phyloP scores from a whole-genome alignment of 2,888 invertebrate genomes.

The Melanophora roralis region DNA sequence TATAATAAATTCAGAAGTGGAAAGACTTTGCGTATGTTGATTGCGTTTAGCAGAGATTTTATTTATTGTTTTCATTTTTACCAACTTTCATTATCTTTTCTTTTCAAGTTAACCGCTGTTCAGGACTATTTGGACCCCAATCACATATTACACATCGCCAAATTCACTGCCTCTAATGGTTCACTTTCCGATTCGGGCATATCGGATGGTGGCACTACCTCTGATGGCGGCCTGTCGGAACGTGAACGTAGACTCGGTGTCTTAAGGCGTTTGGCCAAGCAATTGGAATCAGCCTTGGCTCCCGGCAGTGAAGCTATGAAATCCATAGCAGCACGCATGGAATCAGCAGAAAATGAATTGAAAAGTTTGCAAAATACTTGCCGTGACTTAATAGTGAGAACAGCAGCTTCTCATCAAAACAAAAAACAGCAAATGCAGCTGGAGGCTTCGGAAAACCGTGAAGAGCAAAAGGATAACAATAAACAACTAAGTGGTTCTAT shows the following conservation, averaged over 20 bases:
- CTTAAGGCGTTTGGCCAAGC: conserved; percentile 82
- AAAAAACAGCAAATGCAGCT: conserved; percentile 67
- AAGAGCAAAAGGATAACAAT: conserved; percentile 25
- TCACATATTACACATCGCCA: conserved; percentile 74
- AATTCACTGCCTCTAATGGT: conserved; percentile 78
- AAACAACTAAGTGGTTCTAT: conserved; percentile 47
- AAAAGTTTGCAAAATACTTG: conserved; percentile 83
- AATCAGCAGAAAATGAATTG: conserved; percentile 83
- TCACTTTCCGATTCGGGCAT: conserved; percentile 86
- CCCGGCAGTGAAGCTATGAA: conserved; percentile 82
- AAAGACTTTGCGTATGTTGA: too few species aligned
- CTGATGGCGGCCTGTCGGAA: conserved; percentile 82
- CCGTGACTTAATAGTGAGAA: conserved; percentile 79
- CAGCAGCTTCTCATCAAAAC: conserved; percentile 75
- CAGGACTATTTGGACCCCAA: conserved; percentile 75
- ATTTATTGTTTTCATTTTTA: background rate
- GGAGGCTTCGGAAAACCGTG: conserved; percentile 50
- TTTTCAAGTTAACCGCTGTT: conserved; percentile 70
- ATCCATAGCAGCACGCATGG: conserved; percentile 82
- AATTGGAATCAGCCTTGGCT: conserved; percentile 81
- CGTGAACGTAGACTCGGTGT: conserved; percentile 83
- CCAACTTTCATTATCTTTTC: background rate
- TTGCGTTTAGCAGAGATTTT: too few species aligned
- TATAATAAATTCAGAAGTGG: too few species aligned
- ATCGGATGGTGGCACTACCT: conserved; percentile 86